Base-by-base conservation (phyloP, 92 coral and sea anemone species). In the Parazoanthus swiftii region DNA sequence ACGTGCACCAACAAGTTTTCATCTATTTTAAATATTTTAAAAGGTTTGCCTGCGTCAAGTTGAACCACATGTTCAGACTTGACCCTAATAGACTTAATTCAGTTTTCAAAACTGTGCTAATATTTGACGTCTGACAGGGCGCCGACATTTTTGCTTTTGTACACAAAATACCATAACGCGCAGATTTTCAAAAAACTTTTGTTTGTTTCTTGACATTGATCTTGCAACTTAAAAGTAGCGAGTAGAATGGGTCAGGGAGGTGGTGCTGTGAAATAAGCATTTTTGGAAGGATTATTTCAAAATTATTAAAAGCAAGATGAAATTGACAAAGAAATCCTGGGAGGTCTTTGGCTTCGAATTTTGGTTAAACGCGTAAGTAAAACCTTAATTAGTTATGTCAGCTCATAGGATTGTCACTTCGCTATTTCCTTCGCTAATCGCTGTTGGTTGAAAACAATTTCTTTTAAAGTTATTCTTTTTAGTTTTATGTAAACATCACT, bases 401-500 rank as follows among this genome's bases (percentile, higher is more conserved):
- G 87, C 37, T 84, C 87, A 18, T 48, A 59, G 90, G 59, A 72
- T 26, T 88, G 90, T 88, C 90, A 88, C 43, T 43, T 42, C 29
- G 70, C 87, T 20, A 72, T 79, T 88, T 88, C 90, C 90, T 79
- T 67, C 74, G 85, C 79, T 81, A 77, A 89, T 89, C 65, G 74
- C 66, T 77, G 88, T 79, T 82, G 77, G 48, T 86, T 84, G 88
- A 26, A 21, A 48, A 74, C 70, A 85, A 83, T 91, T 89, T 88
- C 90, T 89, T 89, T 43, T 85, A 88, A 85, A 91, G 86, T 70
- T 90, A 85, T 77, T 91, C 77, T 82, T 81, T 89, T 91, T 81
- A 78, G 37, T 81, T 65, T 58, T 81, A 18, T 91, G 94, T 90
- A 93, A 93, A 93, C 91, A 93, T 78, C 76, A 81, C 77, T 68